Conservation (phyloP, 2,113 vertebrate species). For the Ploceus nigricollis region DNA sequence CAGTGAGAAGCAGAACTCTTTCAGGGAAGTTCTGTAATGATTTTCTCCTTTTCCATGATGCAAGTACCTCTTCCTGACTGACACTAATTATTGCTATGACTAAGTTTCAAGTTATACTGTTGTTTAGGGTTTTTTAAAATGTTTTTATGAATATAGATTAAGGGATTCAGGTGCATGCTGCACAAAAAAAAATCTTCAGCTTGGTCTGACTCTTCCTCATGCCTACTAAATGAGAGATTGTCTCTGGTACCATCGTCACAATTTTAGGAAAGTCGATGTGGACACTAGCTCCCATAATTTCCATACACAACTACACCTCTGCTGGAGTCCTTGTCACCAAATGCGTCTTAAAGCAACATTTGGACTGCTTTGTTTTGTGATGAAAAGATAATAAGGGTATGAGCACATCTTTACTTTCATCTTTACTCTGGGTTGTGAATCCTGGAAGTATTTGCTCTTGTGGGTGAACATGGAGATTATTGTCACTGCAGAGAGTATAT, state of each 20-base stretch:
- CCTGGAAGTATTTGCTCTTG: not conserved
- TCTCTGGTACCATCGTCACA: not conserved
- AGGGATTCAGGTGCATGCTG: not conserved
- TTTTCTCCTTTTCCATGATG: not conserved
- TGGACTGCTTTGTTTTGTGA: not conserved
- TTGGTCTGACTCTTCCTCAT: not conserved
- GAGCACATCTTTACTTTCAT: not conserved
- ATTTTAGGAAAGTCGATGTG: not conserved
- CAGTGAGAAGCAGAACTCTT: not conserved
- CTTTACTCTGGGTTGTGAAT: not conserved
- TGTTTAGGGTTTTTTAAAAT: not conserved
- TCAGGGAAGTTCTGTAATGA: not conserved
- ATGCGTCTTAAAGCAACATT: not conserved
- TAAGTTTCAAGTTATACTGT: not conserved
- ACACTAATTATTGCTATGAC: not conserved
- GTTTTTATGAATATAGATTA: not conserved
- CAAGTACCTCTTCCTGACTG: not conserved
- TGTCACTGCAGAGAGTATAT: not conserved
- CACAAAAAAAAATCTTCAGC: not conserved
- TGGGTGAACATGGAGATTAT: not conserved
- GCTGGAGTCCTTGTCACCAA: not conserved
- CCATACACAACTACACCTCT: not conserved
- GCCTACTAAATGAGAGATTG: not conserved
- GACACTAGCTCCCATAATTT: not conserved
- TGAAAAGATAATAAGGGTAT: not conserved